A percentile compares a stretch with the other conserved stretches of the same genome.
These are phyloP conservation scores for Sylvicola cinctus DNA, from an alignment of 2,888 invertebrate species.

Conservation along the genomic window DNA sequence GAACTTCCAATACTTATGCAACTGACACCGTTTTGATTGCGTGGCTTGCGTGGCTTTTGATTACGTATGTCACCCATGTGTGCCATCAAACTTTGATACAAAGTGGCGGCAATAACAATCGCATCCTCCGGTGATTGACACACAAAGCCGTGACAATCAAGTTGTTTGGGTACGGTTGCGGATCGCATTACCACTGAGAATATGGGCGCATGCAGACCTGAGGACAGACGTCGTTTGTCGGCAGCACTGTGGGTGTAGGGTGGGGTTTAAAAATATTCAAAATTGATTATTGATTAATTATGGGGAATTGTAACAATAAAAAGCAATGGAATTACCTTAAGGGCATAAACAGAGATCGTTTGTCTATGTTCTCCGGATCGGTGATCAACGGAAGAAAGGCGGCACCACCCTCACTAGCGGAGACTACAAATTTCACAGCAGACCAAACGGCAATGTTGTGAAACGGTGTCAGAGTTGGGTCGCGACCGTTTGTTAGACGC, in stretches of 20 bases:
- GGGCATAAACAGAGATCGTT: slow-evolving; percentile 40
- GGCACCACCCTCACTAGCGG: slow-evolving; percentile 33
- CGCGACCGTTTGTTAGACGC: slow-evolving; percentile 36
- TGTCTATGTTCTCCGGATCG: slow-evolving; percentile 59
- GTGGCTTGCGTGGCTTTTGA: slow-evolving; percentile 33
- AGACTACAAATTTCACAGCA: slow-evolving; percentile 65
- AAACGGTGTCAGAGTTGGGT: slow-evolving; percentile 55
- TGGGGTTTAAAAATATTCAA: background rate
- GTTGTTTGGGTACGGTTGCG: slow-evolving; percentile 49
- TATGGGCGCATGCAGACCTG: slow-evolving; percentile 52
- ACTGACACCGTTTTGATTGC: slow-evolving; percentile 52
- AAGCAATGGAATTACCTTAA: slow-evolving; percentile 14
- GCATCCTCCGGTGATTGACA: slow-evolving; percentile 81
- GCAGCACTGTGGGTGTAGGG: slow-evolving; percentile 18
- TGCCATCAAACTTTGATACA: slow-evolving; percentile 72
- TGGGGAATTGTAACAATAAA: background rate
- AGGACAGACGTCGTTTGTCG: slow-evolving; percentile 22
- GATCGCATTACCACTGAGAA: slow-evolving; percentile 79
- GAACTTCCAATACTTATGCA: slow-evolving; percentile 52
- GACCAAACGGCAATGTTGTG: slow-evolving; percentile 88
- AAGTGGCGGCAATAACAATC: slow-evolving; percentile 74
- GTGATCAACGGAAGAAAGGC: slow-evolving; percentile 72
- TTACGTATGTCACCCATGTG: slow-evolving; percentile 38
- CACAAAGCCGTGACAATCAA: slow-evolving; percentile 82
- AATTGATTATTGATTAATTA: background rate